phyloP scores from a whole-genome alignment of 2,888 invertebrate species.

The Blastobasis adustella region DNA sequence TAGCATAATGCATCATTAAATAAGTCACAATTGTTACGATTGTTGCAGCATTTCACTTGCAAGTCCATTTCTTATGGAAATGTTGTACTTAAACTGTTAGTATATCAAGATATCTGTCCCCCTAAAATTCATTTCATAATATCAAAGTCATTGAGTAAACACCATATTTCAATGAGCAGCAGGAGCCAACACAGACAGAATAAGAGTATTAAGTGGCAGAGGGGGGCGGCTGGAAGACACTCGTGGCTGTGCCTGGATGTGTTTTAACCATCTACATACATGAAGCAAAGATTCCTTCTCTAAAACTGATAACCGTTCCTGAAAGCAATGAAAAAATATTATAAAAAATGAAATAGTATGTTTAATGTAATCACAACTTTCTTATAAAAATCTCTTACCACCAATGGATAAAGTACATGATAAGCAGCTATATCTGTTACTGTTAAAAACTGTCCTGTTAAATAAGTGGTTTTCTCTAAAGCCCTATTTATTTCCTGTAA shows the following conservation, averaged over 20 bases:
- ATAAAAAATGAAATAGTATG: no score
- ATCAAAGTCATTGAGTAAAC: neutral
- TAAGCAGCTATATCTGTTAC: conserved; percentile 82
- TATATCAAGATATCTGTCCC: no score
- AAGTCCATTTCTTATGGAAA: no score
- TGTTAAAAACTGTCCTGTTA: conserved; percentile 62
- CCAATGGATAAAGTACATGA: conserved; percentile 77
- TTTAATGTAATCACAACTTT: neutral
- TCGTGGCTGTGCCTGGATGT: conserved; percentile 80
- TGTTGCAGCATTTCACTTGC: no score
- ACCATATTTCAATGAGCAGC: conserved; percentile 38
- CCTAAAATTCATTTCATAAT: no score
- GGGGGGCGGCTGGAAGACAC: conserved; percentile 59
- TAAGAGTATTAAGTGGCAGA: conserved; percentile 43
- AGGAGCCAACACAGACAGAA: conserved; percentile 47
- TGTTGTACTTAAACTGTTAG: no score
- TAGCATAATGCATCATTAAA: no score
- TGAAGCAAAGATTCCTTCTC: conserved; percentile 82
- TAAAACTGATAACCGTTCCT: conserved; percentile 77
- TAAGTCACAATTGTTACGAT: no score
- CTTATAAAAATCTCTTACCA: conserved; percentile 69
- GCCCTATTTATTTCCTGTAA: conserved; percentile 60
- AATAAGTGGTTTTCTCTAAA: conserved; percentile 47
- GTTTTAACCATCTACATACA: conserved; percentile 85
- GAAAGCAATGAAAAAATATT: conserved; percentile 28